Percentiles rank a stretch among this genome's conserved stretches.
Conservation (phyloP, 1,140 invertebrate species). For the Doryteuthis pealeii region DNA sequence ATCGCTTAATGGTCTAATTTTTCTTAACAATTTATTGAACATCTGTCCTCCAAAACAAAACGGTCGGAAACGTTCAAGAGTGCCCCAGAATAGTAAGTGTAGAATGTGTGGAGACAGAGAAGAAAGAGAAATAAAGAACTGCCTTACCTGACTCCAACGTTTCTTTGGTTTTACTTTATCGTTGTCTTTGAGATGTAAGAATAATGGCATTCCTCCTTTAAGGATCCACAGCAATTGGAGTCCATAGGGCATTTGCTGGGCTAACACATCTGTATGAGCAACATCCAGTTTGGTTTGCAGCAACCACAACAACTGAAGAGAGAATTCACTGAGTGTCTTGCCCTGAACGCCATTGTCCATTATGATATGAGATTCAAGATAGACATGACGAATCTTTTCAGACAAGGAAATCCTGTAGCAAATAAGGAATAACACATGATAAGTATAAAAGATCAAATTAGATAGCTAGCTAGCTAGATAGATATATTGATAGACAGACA, state of each 20-base stretch:
- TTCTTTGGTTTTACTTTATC: constrained; percentile 48
- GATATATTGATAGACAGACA: too few relatives aligned
- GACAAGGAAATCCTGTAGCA: constrained; percentile 28
- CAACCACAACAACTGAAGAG: constrained; percentile 36
- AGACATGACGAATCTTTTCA: constrained; percentile 25
- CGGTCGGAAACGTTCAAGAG: too few relatives aligned
- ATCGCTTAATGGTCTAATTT: too few relatives aligned
- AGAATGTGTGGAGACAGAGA: too few relatives aligned
- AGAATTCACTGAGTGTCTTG: constrained; percentile 34
- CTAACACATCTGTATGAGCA: constrained; percentile 18
- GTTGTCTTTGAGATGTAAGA: constrained; percentile 47
- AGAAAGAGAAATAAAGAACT: too few relatives aligned
- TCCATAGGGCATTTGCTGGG: constrained; percentile 39
- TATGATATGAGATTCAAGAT: constrained; percentile 46
- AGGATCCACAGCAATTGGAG: constrained; percentile 37
- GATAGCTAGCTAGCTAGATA: too few relatives aligned
- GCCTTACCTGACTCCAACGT: constrained; percentile 44
- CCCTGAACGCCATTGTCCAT: constrained; percentile 41
- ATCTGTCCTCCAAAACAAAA: too few relatives aligned
- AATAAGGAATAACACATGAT: too few relatives aligned
- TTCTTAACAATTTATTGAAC: too few relatives aligned
- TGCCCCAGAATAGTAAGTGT: too few relatives aligned
- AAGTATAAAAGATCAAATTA: too few relatives aligned
- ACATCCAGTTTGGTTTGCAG: constrained; percentile 33
- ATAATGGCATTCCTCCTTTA: constrained; percentile 35